phyloP scores from a whole-genome alignment of 2,888 invertebrate species.

The Brenthis daphne region DNA sequence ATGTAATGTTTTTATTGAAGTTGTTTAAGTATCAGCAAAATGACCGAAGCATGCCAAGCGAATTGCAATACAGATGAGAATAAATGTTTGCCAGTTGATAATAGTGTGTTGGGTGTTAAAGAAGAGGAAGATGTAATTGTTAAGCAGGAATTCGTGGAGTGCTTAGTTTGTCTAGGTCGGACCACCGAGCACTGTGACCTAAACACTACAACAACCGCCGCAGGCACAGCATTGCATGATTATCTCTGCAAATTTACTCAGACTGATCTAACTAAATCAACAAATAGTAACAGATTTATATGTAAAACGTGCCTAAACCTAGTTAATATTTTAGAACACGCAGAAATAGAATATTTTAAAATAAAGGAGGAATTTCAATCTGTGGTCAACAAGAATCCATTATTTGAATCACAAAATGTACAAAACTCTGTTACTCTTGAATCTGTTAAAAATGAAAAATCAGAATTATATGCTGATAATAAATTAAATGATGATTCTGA shows the following conservation, averaged over 20 bases:
- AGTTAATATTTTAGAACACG: conserved; percentile 65
- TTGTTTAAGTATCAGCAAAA: conserved; percentile 42
- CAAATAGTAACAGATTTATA: conserved; percentile 52
- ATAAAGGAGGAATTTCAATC: conserved; percentile 66
- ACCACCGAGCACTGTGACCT: conserved; percentile 56
- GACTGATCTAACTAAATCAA: conserved; percentile 48
- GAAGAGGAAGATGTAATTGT: conserved; percentile 47
- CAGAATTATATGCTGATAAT: conserved; percentile 38
- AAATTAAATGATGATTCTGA: conserved; percentile 55
- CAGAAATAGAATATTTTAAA: conserved; percentile 67
- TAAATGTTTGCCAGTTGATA: conserved; percentile 46
- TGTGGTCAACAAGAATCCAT: conserved; percentile 67
- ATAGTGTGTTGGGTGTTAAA: conserved; percentile 41
- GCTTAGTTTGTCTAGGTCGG: conserved; percentile 59
- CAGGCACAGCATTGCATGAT: conserved; percentile 54
- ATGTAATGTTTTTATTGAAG: conserved; percentile 26
- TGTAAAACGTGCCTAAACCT: conserved; percentile 67
- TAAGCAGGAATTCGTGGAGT: conserved; percentile 65
- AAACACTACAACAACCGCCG: conserved; percentile 50
- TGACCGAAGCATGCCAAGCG: conserved; percentile 63
- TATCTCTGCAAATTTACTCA: conserved; percentile 61
- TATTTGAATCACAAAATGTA: conserved; percentile 51
- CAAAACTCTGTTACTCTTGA: conserved; percentile 53
- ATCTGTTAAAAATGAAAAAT: conserved; percentile 42
- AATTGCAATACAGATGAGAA: conserved; percentile 54